Base-by-base conservation (phyloP, 2,113 vertebrate genomes). In the Cygnus atratus region DNA sequence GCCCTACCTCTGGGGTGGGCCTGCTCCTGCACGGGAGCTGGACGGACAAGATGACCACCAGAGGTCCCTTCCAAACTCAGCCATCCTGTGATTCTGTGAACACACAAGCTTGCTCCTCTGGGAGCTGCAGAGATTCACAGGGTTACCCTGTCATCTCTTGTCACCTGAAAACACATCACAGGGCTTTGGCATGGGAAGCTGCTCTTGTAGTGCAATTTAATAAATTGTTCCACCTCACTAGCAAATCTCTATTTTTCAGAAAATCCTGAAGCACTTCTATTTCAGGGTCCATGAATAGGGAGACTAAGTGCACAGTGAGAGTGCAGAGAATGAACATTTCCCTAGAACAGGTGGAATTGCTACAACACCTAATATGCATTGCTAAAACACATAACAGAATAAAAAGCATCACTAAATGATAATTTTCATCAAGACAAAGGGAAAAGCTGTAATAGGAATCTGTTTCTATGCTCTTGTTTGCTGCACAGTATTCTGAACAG, bases 1-100 rank as follows among this genome's bases (percentile, higher is more conserved):
- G 28, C 37, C 50, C 26, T 37, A 12, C 25, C 33, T 61, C 29
- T 18, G 26, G 61, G 11, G 62, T 41, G 7, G 39, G 37, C 50
- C 26, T 37, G 21, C 25, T 35, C 61, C 29, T 18, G 26, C 9
- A 1, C 3, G 11, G 3, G 3, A 22, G 24, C 3, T 13, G 14
- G 5, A 6, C 31, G 9, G 22, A 59, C 1, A 7, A n/a, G 58
- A 37, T 18, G 44, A 48, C 11, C 18, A 26, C 29, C 33, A 66
- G 52, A 41, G 11, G 28, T 50, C 24, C 19, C 66, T 71, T 41
- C 50, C 50, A 37, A 17, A 22, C 31, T 71, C 37, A 59, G 28
- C 17, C 25, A 37, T 46, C 26, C 50, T 20, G 10, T 39, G 35
- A 43, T 57, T 81, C 29, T 44, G 13, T 65, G 37, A 71, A 84